Base-by-base conservation (phyloP, 2,113 vertebrate species). In the Gobio gobio region DNA sequence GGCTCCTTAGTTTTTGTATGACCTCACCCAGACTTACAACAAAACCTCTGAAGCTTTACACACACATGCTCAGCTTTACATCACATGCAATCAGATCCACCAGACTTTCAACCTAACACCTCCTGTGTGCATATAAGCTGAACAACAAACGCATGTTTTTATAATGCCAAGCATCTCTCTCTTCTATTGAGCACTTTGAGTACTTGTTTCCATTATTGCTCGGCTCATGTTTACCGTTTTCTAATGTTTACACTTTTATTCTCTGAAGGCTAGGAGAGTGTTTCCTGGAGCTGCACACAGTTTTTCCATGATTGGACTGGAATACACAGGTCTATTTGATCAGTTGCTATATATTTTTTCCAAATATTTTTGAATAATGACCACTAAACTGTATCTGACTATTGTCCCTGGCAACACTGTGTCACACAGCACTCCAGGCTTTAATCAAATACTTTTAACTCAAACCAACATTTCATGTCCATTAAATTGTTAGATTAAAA, bases 371-470 rank as follows among this genome's bases (percentile, higher is more conserved):
- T 75, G 14, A 54, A 75, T 75, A 51, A 75, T 51, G 73, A 49
- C 47, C 47, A 75, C 73, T 75, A 75, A 51, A 75, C 47, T 29
- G 13, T 51, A 47, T 66, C 8, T 40, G 33, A 40, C 66, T 40
- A 40, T 29, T 18, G 73, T 29, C 73, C n/a, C 73, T 75, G 47
- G 72, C 43, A 75, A 49, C 72, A 18, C 45, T 47, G 72, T 51
- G n/a, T n/a, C n/a, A 51, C 6, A 13, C 7, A 26, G 73, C 47
- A 49, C 73, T 75, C 43, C 24, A 18, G 29, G 47, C 8, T 14
- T 51, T 75, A 75, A 49, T 75, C 73, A 75, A 51, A 75, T 29
- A 75, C 72, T 18, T 51, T 75, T 75, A 75, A 24, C 73, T 75
- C 73, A 51, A 75, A 29, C 43, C 47, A 75, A 20, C 24, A 75